These are phyloP conservation scores for Cheirogaleus medius DNA, from an alignment of 2,113 vertebrate genomes.

Conservation along the genomic window DNA sequence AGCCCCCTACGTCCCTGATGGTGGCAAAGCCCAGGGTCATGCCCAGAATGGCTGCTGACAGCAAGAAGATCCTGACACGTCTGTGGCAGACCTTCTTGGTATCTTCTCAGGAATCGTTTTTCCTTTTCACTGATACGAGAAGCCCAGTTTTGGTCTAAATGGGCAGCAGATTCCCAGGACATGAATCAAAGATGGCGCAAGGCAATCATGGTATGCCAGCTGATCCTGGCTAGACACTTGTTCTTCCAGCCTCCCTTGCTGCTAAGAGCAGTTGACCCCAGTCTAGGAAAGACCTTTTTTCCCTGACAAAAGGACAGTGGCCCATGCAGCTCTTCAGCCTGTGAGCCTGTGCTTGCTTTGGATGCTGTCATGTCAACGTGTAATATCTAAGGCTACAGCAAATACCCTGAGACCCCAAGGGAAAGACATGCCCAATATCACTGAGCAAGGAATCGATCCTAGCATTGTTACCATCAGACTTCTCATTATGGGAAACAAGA, in stretches of 20 bases:
- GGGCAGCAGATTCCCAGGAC: neutral
- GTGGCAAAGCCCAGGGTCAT: fast-evolving
- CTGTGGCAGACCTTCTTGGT: neutral
- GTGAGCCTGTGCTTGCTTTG: neutral
- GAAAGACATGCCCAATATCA: neutral
- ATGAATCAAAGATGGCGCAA: neutral
- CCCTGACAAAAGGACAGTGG: neutral
- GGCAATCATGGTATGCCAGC: neutral
- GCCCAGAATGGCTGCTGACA: neutral
- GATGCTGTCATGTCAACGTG: neutral
- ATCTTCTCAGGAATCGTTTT: neutral
- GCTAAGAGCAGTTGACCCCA: neutral
- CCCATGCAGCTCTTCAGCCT: neutral
- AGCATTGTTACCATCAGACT: neutral
- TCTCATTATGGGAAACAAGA: neutral
- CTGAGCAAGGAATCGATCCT: neutral
- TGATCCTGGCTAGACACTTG: neutral
- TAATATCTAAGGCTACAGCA: neutral
- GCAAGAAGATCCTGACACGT: neutral
- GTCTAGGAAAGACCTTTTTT: neutral
- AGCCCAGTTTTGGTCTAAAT: neutral
- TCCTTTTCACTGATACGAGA: neutral
- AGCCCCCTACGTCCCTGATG: neutral
- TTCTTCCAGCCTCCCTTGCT: neutral
- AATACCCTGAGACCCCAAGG: neutral